Percentiles rank a stretch among this genome's conserved stretches.
phyloP scores from a whole-genome alignment of 2,113 vertebrate genomes.

The Corythornis madagascariensis region DNA sequence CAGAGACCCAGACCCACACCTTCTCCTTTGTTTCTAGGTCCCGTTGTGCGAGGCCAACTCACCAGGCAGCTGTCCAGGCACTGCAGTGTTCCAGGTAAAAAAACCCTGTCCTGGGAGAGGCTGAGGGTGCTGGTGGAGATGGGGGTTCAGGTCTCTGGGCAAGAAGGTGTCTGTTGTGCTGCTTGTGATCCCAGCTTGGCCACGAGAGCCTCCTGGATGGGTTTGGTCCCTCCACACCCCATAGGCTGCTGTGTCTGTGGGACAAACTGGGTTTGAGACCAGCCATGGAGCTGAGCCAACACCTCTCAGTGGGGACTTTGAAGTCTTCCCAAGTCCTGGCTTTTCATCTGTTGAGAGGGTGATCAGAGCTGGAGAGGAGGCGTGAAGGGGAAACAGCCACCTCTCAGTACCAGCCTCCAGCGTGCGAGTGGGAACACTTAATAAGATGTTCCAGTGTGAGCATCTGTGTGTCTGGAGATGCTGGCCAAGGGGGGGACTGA shows the following conservation, averaged over 20 bases:
- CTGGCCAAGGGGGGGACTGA: neutral
- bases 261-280: neutral
- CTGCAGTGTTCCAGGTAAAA: constrained; percentile 62
- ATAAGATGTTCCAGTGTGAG: neutral
- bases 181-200: neutral
- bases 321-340: neutral
- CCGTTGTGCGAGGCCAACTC: neutral
- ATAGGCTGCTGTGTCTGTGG: rapidly evolving
- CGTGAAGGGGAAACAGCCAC: neutral
- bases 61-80: constrained; percentile 38
- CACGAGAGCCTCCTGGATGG: rapidly evolving
- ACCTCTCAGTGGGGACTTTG: neutral
- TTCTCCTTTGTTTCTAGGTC: constrained; percentile 42
- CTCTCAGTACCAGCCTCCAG: neutral
- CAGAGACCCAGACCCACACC: neutral
- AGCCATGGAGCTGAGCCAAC: neutral
- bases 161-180: neutral
- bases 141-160: neutral
- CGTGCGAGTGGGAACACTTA: neutral
- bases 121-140: neutral
- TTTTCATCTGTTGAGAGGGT: neutral
- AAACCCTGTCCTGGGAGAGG: neutral
- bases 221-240: neutral
- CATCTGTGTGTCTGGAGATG: neutral
- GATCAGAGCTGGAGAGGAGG: neutral